A percentile compares a stretch with the other conserved stretches of the same genome.
Evolutionary conservation across 2,797 vertebrate genomes (phyloP).

Genomic region (Cheirogaleus major): DNA sequence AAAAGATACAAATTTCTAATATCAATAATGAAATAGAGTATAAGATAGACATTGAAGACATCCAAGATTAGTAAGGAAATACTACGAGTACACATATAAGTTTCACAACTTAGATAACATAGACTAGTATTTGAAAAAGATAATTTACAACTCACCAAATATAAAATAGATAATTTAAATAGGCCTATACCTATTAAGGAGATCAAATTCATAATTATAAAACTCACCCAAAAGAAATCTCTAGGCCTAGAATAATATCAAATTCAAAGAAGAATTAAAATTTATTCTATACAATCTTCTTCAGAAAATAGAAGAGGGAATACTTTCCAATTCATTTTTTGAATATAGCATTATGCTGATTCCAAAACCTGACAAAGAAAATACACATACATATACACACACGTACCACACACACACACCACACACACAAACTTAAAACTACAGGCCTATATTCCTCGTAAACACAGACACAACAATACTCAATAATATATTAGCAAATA

Average conservation of each 20-base stretch:
- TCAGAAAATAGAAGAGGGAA: neutral
- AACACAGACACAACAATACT: too few species aligned
- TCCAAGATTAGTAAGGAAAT: neutral
- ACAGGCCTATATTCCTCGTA: too few species aligned
- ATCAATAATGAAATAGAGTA: neutral
- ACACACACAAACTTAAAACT: too few species aligned
- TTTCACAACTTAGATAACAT: neutral
- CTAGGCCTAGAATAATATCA: neutral
- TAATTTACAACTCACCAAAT: neutral
- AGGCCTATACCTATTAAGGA: neutral
- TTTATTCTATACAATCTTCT: neutral
- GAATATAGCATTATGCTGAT: too few species aligned
- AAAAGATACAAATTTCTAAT: neutral
- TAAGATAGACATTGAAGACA: neutral
- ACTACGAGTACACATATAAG: neutral
- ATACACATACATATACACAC: too few species aligned
- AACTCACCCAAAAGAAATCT: neutral
- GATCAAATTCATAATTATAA: neutral
- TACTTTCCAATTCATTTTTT: too few species aligned
- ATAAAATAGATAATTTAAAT: neutral
- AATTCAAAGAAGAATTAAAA: neutral
- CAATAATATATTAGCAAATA: too few species aligned
- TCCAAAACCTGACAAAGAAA: too few species aligned
- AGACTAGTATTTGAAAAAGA: neutral
- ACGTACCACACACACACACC: too few species aligned